Evolutionary conservation across 2,797 vertebrate species (phyloP), one percentile per base, ranked within the genome.

Genomic region (Thunnus albacares): DNA sequence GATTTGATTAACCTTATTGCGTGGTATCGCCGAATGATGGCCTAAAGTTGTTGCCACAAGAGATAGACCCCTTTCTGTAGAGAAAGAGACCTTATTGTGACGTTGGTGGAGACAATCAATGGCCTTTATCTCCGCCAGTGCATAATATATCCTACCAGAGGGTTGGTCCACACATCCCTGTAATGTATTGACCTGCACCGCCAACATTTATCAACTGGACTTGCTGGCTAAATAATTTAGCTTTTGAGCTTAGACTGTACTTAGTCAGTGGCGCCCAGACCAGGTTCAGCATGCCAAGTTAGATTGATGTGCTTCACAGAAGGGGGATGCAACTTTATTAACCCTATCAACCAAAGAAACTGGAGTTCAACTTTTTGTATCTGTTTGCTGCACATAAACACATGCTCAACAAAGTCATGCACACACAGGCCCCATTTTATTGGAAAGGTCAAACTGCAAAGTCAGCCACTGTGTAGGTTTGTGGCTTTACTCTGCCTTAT

Each of bases 161-260:
- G 91, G 85, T 91, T 89, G 90, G 90, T 93, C 92, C 87, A 90
- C 91, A 93, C 93, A 93, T 94, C 88, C 87, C 87, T 90, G 84
- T 95, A 95, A 95, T 95, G 94, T 94, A 95, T 95, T 94, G 93
- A 95, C 92, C 90, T 83, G 82, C 87, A 90, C 86, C 51, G 41
- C 81, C 84, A 90, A 94, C 93, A 95, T 96, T 96, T 93, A 95
- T 96, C 94, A 96, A 92, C 92, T 89, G 89, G 95, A 95, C 94
- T 94, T 72, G 70, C 72, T 82, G 87, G 91, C 94, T 95, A 94
- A 96, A 96, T 96, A 93, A 96, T 96, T 96, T 95, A 94, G 93
- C 88, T 94, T 95, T 95, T 94, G 78, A 91, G 89, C 89, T 91
- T 81, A 82, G 87, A 85, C 81, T 55, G 72, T 92, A 93, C 90